phyloP scores from a whole-genome alignment of 2,797 vertebrate genomes.

The Ficedula albicollis region DNA sequence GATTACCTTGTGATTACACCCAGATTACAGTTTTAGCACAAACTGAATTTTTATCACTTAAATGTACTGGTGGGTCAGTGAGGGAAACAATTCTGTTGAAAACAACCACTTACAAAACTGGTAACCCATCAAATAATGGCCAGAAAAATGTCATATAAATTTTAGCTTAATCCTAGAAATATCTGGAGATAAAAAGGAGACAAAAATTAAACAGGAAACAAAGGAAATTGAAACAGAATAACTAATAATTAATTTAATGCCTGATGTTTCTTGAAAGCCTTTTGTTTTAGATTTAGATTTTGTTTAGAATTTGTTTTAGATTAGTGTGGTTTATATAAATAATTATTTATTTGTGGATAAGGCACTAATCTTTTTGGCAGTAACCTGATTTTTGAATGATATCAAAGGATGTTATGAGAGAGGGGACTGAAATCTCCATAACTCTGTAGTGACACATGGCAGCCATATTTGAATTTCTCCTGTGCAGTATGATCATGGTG shows the following conservation, averaged over 20 bases:
- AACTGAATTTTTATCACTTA: neutral
- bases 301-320: neutral
- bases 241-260: neutral
- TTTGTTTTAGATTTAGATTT: neutral
- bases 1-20: neutral
- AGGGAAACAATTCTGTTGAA: neutral
- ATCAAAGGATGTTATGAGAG: neutral
- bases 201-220: neutral
- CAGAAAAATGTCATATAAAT: neutral
- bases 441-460: neutral
- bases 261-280: neutral
- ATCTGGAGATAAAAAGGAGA: neutral
- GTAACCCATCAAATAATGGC: neutral
- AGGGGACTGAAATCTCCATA: neutral
- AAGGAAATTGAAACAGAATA: neutral
- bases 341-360: neutral
- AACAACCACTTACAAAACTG: neutral
- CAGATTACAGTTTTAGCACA: neutral
- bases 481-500: neutral
- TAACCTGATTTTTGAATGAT: neutral
- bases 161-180: neutral
- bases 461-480: neutral
- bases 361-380: accelerated
- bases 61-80: neutral
- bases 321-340: neutral